Percentiles rank a stretch among this genome's conserved stretches.
Conservation (phyloP, 2,113 vertebrate genomes). For the Mobula hypostoma region DNA sequence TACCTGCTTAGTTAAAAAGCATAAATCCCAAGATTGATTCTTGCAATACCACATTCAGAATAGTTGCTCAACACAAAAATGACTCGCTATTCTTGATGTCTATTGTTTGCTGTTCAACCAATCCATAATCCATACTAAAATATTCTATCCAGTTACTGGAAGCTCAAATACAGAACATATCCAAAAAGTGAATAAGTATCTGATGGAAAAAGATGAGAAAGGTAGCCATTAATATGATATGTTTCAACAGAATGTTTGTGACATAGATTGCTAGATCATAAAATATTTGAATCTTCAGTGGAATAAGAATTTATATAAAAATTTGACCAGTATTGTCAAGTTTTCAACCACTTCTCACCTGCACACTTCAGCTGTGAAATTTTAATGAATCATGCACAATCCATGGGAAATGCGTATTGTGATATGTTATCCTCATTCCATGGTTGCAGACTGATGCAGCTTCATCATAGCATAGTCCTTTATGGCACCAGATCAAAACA, state of each 20-base stretch:
- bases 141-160: too few species aligned
- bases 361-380: not conserved
- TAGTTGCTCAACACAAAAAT: too few species aligned
- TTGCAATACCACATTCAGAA: too few species aligned
- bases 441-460: not conserved
- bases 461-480: not conserved
- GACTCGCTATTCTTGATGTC: too few species aligned
- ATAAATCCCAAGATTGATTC: too few species aligned
- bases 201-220: not conserved
- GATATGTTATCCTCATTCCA: not conserved
- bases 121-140: too few species aligned
- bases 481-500: not conserved
- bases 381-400: not conserved
- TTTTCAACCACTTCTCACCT: not conserved
- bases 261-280: not conserved
- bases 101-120: too few species aligned
- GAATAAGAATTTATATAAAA: not conserved
- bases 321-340: not conserved
- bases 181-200: not conserved
- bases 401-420: not conserved
- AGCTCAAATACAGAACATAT: not conserved
- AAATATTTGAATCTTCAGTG: not conserved
- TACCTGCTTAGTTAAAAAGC: too few species aligned
- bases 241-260: not conserved
- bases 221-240: not conserved